These are phyloP conservation scores for Pterocles burchelli DNA, from an alignment of 2,113 vertebrate genomes.

Conservation along the genomic window DNA sequence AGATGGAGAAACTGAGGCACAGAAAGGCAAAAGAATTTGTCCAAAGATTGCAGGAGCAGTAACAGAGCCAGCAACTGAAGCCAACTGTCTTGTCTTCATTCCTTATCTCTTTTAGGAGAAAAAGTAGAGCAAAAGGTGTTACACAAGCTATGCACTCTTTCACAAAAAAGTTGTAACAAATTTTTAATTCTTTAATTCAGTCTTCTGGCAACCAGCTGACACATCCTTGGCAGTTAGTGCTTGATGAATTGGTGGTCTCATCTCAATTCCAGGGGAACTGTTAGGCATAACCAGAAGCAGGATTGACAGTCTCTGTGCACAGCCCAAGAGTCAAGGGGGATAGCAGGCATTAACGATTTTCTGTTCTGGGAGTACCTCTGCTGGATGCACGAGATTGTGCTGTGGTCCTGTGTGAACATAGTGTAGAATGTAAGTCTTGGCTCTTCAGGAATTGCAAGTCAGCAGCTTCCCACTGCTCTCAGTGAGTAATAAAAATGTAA, in stretches of 20 bases:
- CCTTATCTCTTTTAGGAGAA: neutral
- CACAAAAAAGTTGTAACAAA: neutral
- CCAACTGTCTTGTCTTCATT: neutral
- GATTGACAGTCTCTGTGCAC: neutral
- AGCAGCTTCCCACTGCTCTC: neutral
- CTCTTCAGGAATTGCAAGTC: neutral
- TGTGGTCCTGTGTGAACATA: neutral
- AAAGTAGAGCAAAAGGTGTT: neutral
- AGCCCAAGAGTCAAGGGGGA: neutral
- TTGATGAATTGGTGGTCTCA: neutral
- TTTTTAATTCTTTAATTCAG: neutral
- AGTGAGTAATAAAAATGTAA: neutral
- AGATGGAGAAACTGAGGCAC: neutral
- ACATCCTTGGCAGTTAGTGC: neutral
- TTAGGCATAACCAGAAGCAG: neutral
- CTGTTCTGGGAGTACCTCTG: neutral
- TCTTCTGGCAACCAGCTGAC: neutral
- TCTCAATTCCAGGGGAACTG: neutral
- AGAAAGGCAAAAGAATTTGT: neutral
- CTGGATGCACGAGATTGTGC: neutral
- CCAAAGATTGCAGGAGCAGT: neutral
- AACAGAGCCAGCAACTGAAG: neutral
- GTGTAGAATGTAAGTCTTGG: neutral
- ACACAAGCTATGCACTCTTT: neutral
- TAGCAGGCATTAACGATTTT: neutral